Percentiles rank a stretch among this genome's conserved stretches.
phyloP scores from a whole-genome alignment of 2,113 vertebrate genomes.

The Anthoscopus minutus region DNA sequence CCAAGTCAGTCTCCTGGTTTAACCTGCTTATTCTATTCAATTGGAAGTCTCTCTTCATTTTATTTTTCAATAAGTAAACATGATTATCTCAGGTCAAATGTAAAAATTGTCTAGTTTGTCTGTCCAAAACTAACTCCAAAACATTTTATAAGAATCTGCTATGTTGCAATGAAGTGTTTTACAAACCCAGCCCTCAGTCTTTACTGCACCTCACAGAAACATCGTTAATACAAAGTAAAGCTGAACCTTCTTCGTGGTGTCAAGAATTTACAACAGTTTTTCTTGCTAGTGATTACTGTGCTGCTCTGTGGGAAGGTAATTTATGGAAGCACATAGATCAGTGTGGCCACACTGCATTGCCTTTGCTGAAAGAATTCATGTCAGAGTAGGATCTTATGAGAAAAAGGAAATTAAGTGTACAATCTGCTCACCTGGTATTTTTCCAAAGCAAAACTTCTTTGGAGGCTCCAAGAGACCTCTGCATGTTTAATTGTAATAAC shows the following conservation, averaged over 20 bases:
- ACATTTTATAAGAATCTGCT: not conserved
- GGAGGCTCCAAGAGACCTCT: not conserved
- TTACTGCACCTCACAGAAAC: not conserved
- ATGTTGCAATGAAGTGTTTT: not conserved
- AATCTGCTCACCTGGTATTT: not conserved
- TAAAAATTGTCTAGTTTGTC: not conserved
- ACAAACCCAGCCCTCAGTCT: not conserved
- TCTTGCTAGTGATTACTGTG: accelerated
- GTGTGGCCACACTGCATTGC: not conserved
- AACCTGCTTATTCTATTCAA: not conserved
- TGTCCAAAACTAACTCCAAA: not conserved
- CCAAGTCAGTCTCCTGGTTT: not conserved
- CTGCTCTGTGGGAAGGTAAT: not conserved
- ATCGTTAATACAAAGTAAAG: not conserved
- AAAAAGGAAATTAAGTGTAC: not conserved
- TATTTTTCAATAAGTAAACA: not conserved
- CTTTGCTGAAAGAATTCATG: not conserved
- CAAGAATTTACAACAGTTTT: not conserved
- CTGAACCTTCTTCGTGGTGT: not conserved
- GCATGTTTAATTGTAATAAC: not conserved
- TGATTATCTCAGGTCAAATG: not conserved
- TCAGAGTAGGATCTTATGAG: not conserved
- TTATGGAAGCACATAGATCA: not conserved
- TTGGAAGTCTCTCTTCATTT: not conserved
- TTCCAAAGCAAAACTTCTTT: not conserved